Percentiles rank a stretch among this genome's conserved stretches.
Evolutionary conservation across 2,113 vertebrate genomes (phyloP).

Genomic region (Lepus americanus): DNA sequence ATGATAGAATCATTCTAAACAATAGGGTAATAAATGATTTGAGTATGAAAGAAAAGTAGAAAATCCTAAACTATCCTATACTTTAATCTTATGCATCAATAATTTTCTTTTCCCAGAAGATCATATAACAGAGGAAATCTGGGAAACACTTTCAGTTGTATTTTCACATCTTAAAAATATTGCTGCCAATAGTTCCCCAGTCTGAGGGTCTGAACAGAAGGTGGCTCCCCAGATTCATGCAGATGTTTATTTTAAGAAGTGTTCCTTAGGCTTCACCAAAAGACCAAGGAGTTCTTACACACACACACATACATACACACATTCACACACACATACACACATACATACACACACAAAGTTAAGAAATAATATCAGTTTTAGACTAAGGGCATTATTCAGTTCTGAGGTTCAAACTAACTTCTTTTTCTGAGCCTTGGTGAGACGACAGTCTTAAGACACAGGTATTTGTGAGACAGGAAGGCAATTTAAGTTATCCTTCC

Average conservation of each 20-base stretch:
- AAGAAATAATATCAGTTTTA: not conserved
- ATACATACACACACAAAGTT: not conserved
- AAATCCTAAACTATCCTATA: not conserved
- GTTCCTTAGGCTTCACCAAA: not conserved
- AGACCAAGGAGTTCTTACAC: not conserved
- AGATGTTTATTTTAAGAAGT: not conserved
- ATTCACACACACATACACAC: not conserved
- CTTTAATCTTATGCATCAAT: not conserved
- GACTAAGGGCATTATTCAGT: not conserved
- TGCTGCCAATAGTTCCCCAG: not conserved
- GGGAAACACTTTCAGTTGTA: slow-evolving; percentile 15
- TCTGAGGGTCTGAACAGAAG: not conserved
- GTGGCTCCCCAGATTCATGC: no score
- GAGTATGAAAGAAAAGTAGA: not conserved
- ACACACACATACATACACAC: not conserved
- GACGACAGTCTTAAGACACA: slow-evolving; percentile 10
- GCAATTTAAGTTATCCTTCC: not conserved
- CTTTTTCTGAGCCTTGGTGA: not conserved
- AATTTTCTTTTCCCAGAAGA: not conserved
- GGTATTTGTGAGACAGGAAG: not conserved
- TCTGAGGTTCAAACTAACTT: not conserved
- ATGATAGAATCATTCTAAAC: not conserved
- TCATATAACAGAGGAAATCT: not conserved
- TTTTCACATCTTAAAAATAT: not conserved
- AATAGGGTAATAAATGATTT: not conserved